These are phyloP conservation scores for Ypsolopha sequella DNA, from an alignment of 2,888 invertebrate genomes.

Conservation along the genomic window DNA sequence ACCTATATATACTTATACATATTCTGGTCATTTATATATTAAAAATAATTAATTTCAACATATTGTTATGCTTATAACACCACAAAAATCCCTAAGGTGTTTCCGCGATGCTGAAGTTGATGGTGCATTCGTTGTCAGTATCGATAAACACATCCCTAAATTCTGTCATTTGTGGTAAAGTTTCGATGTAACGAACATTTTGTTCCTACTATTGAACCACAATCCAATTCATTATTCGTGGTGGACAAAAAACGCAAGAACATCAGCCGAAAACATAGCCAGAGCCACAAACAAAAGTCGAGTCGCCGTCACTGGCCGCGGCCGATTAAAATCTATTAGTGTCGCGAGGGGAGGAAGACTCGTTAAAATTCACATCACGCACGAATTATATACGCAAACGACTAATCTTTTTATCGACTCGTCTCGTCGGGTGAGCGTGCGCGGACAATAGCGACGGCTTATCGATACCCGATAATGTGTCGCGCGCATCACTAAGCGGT, in stretches of 20 bases:
- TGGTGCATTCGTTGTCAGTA: too few relatives aligned
- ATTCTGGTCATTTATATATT: too few relatives aligned
- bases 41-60: too few relatives aligned
- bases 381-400: constrained; percentile 57
- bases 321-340: constrained; percentile 66
- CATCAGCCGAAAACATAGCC: constrained; percentile 1
- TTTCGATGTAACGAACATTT: too few relatives aligned
- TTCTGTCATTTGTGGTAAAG: too few relatives aligned
- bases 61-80: too few relatives aligned
- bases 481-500: constrained; percentile 28
- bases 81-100: too few relatives aligned
- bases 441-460: constrained; percentile 27
- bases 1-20: too few relatives aligned
- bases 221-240: not conserved
- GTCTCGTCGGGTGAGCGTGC: constrained; percentile 26
- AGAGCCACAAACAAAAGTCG: constrained; percentile 24
- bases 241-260: not conserved
- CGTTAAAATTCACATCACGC: constrained; percentile 65
- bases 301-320: constrained; percentile 29
- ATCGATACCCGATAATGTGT: constrained; percentile 32
- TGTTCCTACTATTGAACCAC: not conserved
- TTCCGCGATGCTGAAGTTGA: too few relatives aligned
- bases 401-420: constrained; percentile 62
- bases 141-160: too few relatives aligned
- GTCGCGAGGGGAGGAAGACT: constrained; percentile 39